phyloP scores from a whole-genome alignment of 2,888 invertebrate genomes.

The Cephus rjabovi region DNA sequence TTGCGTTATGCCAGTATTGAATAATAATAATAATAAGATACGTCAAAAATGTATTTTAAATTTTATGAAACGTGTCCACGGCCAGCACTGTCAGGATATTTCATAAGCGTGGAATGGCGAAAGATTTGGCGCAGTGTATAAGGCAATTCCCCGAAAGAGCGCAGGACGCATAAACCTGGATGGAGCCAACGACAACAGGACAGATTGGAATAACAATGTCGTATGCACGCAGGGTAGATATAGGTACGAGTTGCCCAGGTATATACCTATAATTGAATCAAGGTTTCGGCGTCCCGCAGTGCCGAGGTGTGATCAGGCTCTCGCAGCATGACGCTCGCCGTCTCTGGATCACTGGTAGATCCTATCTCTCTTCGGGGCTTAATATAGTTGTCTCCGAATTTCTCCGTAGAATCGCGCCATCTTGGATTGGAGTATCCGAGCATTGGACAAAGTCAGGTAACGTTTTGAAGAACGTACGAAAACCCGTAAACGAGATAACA shows the following conservation, averaged over 20 bases:
- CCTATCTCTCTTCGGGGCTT: slow-evolving; percentile 36
- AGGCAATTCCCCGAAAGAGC: slow-evolving; percentile 1
- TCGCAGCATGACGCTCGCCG: slow-evolving; percentile 52
- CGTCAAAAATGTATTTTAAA: no score
- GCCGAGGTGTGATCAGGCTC: slow-evolving; percentile 58
- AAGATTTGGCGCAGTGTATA: background rate
- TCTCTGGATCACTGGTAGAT: slow-evolving; percentile 28
- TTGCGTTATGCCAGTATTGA: no score
- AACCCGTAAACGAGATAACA: background rate
- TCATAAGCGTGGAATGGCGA: background rate
- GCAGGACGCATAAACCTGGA: background rate
- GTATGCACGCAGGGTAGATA: slow-evolving; percentile 21
- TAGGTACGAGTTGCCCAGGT: slow-evolving; percentile 2
- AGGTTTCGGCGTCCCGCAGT: slow-evolving; percentile 52
- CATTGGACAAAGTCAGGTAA: background rate
- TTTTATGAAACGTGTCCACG: background rate
- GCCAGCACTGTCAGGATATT: background rate
- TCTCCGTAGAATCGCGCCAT: slow-evolving; percentile 7
- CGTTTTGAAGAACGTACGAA: background rate
- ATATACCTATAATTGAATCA: slow-evolving; percentile 55
- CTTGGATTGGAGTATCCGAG: background rate
- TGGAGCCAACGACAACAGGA: slow-evolving; percentile 13
- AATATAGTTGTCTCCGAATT: slow-evolving; percentile 41
- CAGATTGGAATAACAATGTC: slow-evolving; percentile 26
- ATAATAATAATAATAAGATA: no score